Evolutionary conservation across 2,113 vertebrate genomes (phyloP).

Genomic region (Neogobius melanostomus): DNA sequence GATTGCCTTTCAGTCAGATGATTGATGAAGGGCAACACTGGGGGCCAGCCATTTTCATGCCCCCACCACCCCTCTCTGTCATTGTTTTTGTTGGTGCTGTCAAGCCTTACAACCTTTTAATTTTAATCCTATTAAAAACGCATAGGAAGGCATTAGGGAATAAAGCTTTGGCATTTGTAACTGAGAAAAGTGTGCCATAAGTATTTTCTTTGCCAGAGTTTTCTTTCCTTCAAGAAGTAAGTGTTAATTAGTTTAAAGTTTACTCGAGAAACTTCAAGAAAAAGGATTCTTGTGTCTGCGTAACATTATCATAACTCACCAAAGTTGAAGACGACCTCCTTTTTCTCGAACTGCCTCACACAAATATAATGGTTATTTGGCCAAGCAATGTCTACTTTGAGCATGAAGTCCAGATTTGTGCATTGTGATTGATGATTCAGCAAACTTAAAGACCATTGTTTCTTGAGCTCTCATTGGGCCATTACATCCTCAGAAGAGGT

Average conservation of each 20-base stretch:
- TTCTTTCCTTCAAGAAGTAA: slow-evolving; percentile 30
- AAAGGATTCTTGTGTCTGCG: no score
- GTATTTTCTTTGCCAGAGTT: neutral
- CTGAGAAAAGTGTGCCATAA: slow-evolving; percentile 38
- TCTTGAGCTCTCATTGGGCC: slow-evolving; percentile 36
- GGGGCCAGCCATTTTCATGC: slow-evolving; percentile 31
- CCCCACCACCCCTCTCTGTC: slow-evolving; percentile 29
- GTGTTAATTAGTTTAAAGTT: neutral
- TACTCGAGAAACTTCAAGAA: neutral
- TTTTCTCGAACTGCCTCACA: neutral
- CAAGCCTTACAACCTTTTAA: slow-evolving; percentile 41
- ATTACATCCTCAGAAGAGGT: slow-evolving; percentile 42
- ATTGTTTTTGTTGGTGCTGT: slow-evolving; percentile 51
- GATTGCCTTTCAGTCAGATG: slow-evolving; percentile 59
- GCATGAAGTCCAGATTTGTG: slow-evolving; percentile 12
- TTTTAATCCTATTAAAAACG: slow-evolving; percentile 71
- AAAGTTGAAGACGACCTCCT: neutral
- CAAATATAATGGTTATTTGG: neutral
- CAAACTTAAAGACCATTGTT: slow-evolving; percentile 25
- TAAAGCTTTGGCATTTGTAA: slow-evolving; percentile 59
- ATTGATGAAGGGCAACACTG: slow-evolving; percentile 50
- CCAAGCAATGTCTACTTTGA: neutral
- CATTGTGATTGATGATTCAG: slow-evolving; percentile 38
- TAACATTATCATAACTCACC: no score
- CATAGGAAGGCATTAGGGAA: slow-evolving; percentile 54